A percentile compares a stretch with the other conserved stretches of the same genome.
phyloP scores from a whole-genome alignment of 2,888 invertebrate genomes.

The Deilephila elpenor region DNA sequence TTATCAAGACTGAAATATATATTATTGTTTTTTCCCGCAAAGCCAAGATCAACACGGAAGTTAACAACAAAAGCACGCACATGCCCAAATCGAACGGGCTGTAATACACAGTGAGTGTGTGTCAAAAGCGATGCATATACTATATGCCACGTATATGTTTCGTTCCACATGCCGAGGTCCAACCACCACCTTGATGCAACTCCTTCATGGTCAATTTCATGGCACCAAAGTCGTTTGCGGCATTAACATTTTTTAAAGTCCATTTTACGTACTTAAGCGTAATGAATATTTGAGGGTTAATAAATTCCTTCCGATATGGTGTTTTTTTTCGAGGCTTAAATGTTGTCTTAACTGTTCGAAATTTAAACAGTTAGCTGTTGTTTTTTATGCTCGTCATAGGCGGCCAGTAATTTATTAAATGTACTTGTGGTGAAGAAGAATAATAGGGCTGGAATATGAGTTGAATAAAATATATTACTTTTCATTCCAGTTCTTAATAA shows the following conservation, averaged over 20 bases:
- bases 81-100: conserved; percentile 32
- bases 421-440: no score
- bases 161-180: conserved; percentile 46
- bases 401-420: no score
- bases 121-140: conserved; percentile 37
- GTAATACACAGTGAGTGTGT: conserved; percentile 39
- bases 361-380: no score
- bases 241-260: conserved; percentile 39
- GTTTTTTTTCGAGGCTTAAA: conserved; percentile 22
- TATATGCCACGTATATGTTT: conserved; percentile 24
- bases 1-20: no score
- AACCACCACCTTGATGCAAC: conserved; percentile 57
- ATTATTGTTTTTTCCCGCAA: neutral
- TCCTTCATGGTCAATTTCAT: conserved; percentile 71
- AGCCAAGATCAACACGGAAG: no score
- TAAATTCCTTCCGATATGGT: conserved; percentile 4
- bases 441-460: no score
- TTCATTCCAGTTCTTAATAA: no score
- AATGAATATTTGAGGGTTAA: conserved; percentile 8
- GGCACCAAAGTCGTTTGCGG: conserved; percentile 49
- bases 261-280: conserved; percentile 34
- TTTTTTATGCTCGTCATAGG: no score
- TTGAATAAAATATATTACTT: no score
- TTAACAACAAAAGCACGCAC: conserved; percentile 30
- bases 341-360: neutral